Base-by-base conservation (phyloP, 2,888 invertebrate species). In the Lomographa bimaculata region DNA sequence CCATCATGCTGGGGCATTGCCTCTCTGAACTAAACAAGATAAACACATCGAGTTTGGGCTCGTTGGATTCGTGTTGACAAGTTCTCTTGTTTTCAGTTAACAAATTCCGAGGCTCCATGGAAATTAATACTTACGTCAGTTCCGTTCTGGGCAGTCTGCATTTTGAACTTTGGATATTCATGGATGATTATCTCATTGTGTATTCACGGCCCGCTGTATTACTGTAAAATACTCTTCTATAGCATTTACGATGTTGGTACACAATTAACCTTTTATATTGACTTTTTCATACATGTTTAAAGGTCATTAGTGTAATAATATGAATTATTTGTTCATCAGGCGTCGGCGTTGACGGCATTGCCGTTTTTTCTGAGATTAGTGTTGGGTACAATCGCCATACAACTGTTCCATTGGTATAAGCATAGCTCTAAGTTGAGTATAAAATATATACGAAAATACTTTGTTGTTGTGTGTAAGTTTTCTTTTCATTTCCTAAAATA, bases 161-260 rank as follows among this genome's bases (percentile, higher is more conserved):
- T 71, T 21, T 59, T 89, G 17, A 86, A 87, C 48, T 87, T 83
- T 53, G 87, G 87, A 19, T 89, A 87, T 38, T 64, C 84, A n/a
- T 89, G 87, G 87, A 82, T 86, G 68, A 84, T 87, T 8, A 79
- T 80, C 35, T 63, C 86, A 0, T 12, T 89, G 6, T 80, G 85
- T 30, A 64, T 80, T 24, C 75, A 87, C 34, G 86, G 86, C 8
- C 84, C 87, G 1, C 53, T 86, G 5, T 89, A 68, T 36, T 89
- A 87, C 33, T 70, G 72, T 1, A 67, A 64, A 38, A 71, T 84
- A 5, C 58, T 68, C 10, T 53, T 61, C 26, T 84, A 77, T 38
- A 71, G 65, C 29, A 71, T 87, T 49, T 82, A 83, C 37, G 66
- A 64, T 38, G 87, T 89, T 50, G 71, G 79, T 72, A 28, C 23